Base-by-base conservation (phyloP, 2,888 invertebrate species). In the Cybosia mesomella region DNA sequence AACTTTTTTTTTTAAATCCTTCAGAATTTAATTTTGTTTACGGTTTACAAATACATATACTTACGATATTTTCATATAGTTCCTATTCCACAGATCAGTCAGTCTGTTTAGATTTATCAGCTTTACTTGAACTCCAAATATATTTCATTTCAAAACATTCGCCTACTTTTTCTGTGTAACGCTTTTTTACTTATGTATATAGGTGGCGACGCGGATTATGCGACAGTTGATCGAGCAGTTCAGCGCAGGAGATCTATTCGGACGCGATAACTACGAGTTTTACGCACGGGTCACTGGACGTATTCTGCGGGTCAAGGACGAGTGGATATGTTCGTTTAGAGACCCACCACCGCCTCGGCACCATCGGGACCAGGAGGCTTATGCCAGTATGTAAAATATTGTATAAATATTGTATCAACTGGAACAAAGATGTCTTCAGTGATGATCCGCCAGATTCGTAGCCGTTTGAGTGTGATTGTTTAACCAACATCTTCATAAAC, bases 201-300 rank as follows among this genome's bases (percentile, higher is more conserved):
- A 98, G 98, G 97, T 98, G 88, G 99, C 99, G 77, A 99, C 99
- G 49, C 96, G 98, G 85, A 98, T 99, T 77, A 98, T 99, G 97
- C 98, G 99, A 87, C 98, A 99, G 90, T 96, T 99, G 91, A 99
- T 99, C 85, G 99, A 99, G 91, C 98, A 99, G 94, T 99, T 99
- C 95, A 99, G 99, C 70, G 98, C 98, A 49, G 98, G 98, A 74
- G 98, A 99, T 91, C 96, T 99, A 80, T 99, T 99, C 91, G 99
- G 99, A 1, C 96, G 98, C 63, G 97, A 98, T 73, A 98, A 98
- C 93, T 99, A 99, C 90, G 98, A 98, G 92, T 99, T 98, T 91
- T 99, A 99, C 92, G 98, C 98, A 34, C 96, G 98, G 54, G 98
- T 99, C 69, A 99, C 98, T 24, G 99, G 99, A 0, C 96, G 98